Conservation (phyloP, 2,888 invertebrate species). For the Gonocerus acuteangulatus region DNA sequence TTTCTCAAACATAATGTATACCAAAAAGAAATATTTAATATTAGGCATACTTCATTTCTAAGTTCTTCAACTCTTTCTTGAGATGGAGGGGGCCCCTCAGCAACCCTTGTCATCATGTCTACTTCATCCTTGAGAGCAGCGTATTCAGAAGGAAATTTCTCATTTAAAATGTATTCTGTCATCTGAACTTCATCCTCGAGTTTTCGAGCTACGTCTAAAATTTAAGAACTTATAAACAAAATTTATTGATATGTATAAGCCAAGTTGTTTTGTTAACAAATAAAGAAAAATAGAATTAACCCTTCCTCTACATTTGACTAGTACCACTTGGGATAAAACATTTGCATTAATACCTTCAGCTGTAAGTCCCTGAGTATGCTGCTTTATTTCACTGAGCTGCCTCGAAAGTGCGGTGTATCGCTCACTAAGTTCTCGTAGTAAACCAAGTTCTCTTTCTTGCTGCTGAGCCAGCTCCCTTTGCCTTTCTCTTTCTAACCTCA, state of each 20-base stretch:
- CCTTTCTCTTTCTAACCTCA: constrained; percentile 53
- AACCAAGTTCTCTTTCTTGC: constrained; percentile 51
- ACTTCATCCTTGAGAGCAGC: constrained; percentile 56
- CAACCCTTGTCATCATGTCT: constrained; percentile 60
- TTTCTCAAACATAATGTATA: too few species aligned
- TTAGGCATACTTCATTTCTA: constrained; percentile 53
- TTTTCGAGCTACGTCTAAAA: constrained; percentile 56
- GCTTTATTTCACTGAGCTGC: constrained; percentile 55
- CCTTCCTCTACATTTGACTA: too few species aligned
- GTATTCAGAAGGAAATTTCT: constrained; percentile 70
- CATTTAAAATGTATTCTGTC: constrained; percentile 65
- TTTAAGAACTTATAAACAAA: neutral
- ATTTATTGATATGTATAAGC: too few species aligned
- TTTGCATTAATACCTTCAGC: constrained; percentile 54
- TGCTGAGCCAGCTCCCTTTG: constrained; percentile 52
- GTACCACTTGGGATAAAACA: too few species aligned
- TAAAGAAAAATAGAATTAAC: too few species aligned
- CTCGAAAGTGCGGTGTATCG: constrained; percentile 56
- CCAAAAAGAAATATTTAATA: too few species aligned
- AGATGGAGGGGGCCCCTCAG: constrained; percentile 52
- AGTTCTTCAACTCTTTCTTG: constrained; percentile 24
- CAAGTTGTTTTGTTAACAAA: too few species aligned
- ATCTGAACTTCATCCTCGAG: constrained; percentile 69
- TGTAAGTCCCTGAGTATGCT: constrained; percentile 46
- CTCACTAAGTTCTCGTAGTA: constrained; percentile 49